Conservation (phyloP, 1,140 invertebrate species). For the Coboldia fuscipes region DNA sequence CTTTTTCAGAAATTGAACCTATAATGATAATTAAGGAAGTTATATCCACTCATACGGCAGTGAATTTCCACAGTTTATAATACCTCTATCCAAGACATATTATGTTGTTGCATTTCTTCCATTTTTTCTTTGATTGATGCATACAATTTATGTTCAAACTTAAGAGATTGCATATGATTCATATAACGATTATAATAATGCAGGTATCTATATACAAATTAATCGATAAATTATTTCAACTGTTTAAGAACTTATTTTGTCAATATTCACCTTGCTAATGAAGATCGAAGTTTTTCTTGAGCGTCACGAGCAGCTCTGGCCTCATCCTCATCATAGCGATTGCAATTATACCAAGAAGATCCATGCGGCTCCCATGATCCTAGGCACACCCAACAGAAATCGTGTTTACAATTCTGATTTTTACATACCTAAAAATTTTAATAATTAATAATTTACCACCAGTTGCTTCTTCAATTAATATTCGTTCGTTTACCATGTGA, state of each 20-base stretch:
- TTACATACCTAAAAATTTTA: conserved; percentile 45
- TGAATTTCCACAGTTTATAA: conserved; percentile 4
- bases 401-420: conserved; percentile 93
- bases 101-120: conserved; percentile 99
- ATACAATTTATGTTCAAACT: conserved; percentile 93
- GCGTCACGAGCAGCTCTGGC: conserved; percentile 89
- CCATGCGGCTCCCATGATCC: conserved; percentile 98
- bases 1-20: conserved; percentile 93
- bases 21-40: conserved; percentile 3
- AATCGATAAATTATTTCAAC: background rate
- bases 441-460: background rate
- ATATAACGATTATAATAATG: conserved; percentile 99
- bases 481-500: conserved; percentile 52
- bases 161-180: conserved; percentile 98
- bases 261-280: conserved; percentile 25
- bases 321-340: conserved; percentile 93
- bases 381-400: conserved; percentile 98
- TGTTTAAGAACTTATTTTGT: background rate
- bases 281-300: conserved; percentile 83
- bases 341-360: conserved; percentile 97
- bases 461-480: background rate
- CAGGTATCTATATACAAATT: conserved; percentile 62
- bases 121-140: conserved; percentile 91
- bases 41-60: background rate
- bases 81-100: conserved; percentile 99